phyloP scores from a whole-genome alignment of 2,797 vertebrate genomes.

The Gorsachius magnificus region DNA sequence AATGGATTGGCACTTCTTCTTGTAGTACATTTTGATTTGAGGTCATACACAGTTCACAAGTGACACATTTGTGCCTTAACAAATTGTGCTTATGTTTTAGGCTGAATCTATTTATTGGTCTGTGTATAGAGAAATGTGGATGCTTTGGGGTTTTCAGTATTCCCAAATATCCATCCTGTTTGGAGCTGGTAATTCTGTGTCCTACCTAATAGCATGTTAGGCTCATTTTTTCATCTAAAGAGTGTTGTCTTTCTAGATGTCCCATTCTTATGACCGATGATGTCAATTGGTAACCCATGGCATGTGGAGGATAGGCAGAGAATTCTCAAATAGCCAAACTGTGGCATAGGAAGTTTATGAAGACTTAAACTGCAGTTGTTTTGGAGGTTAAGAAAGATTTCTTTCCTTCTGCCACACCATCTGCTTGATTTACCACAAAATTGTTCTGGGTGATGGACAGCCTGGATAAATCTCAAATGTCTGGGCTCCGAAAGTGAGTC shows the following conservation, averaged over 20 bases:
- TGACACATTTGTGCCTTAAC: neutral
- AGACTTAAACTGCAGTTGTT: conserved; percentile 28
- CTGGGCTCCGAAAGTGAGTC: conserved; percentile 7
- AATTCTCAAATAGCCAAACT: neutral
- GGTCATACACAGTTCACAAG: neutral
- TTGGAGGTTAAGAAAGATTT: conserved; percentile 39
- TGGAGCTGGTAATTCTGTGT: neutral
- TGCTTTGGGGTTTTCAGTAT: neutral
- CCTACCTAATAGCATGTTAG: neutral
- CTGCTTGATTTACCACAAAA: conserved; percentile 49
- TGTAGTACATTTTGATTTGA: neutral
- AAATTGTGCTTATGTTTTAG: neutral
- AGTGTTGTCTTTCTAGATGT: neutral
- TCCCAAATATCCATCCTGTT: neutral
- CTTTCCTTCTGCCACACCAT: conserved; percentile 38
- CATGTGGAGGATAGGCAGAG: neutral
- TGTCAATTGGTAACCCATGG: neutral
- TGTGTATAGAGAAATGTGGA: neutral
- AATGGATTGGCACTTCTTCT: neutral
- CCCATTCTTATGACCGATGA: neutral
- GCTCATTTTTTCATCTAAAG: neutral
- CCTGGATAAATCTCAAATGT: conserved; percentile 27
- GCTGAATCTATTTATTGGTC: neutral
- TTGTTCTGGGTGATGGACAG: conserved; percentile 39
- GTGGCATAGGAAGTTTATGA: neutral